Evolutionary conservation across 2,113 vertebrate species (phyloP).

Genomic region (Pollachius pollachius): DNA sequence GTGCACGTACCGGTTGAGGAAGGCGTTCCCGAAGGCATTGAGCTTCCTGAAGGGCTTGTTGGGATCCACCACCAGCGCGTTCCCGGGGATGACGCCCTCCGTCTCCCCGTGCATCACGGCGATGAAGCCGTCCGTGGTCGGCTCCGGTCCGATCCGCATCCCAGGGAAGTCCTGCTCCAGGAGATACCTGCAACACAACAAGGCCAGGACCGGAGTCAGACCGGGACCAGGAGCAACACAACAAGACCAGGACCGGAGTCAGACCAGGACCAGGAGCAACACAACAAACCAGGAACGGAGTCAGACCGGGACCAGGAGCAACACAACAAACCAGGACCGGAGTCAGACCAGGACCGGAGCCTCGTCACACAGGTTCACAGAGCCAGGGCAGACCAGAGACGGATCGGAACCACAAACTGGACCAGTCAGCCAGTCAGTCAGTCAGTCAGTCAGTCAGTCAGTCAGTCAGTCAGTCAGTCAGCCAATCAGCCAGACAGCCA

Average conservation of each 20-base stretch:
- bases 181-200: constrained; percentile 76
- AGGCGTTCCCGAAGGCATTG: constrained; percentile 92
- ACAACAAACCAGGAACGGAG: no score
- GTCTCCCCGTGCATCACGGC: constrained; percentile 94
- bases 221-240: no score
- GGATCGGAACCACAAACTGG: no score
- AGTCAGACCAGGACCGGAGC: no score
- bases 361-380: no score
- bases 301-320: no score
- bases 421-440: not conserved
- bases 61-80: constrained; percentile 93
- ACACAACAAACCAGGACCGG: no score
- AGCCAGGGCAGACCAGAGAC: no score
- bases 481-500: not conserved
- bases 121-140: constrained; percentile 95
- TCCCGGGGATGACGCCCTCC: constrained; percentile 89
- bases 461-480: not conserved
- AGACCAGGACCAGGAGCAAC: no score
- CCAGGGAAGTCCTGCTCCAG: constrained; percentile 95
- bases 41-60: constrained; percentile 96
- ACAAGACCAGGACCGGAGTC: no score
- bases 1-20: constrained; percentile 85
- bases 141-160: constrained; percentile 96
- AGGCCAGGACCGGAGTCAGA: no score
- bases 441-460: not conserved